phyloP scores from a whole-genome alignment of 2,113 vertebrate species.

The Cnemophilus loriae region DNA sequence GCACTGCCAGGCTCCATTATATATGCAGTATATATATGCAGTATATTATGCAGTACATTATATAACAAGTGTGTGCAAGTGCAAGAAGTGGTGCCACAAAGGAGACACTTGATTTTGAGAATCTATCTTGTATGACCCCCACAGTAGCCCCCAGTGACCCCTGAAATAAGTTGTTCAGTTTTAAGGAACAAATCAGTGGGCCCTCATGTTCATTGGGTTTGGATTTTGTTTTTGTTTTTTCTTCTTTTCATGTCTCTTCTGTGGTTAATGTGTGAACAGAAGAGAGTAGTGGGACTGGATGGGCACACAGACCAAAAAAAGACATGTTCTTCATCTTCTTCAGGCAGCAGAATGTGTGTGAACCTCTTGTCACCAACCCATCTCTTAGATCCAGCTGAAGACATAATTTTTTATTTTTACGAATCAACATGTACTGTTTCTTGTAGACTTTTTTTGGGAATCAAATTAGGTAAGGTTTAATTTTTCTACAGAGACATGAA shows the following conservation, averaged over 20 bases:
- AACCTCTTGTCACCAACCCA: neutral
- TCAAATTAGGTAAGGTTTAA: neutral
- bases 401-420: neutral
- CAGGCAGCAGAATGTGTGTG: neutral
- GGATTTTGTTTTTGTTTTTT: neutral
- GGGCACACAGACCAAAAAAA: neutral
- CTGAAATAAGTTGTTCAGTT: neutral
- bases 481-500: neutral
- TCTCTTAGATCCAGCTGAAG: neutral
- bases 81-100: neutral
- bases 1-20: neutral
- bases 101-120: neutral
- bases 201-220: neutral
- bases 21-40: neutral
- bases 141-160: rapidly evolving
- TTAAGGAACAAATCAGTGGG: neutral
- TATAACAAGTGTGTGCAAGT: neutral
- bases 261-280: neutral
- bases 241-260: neutral
- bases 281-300: neutral
- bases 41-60: neutral
- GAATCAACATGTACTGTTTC: rapidly evolving
- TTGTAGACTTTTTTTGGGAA: neutral
- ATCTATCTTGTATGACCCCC: neutral
- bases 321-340: neutral